Evolutionary conservation across 2,888 invertebrate genomes (phyloP).

Genomic region (Melieria crassipennis): DNA sequence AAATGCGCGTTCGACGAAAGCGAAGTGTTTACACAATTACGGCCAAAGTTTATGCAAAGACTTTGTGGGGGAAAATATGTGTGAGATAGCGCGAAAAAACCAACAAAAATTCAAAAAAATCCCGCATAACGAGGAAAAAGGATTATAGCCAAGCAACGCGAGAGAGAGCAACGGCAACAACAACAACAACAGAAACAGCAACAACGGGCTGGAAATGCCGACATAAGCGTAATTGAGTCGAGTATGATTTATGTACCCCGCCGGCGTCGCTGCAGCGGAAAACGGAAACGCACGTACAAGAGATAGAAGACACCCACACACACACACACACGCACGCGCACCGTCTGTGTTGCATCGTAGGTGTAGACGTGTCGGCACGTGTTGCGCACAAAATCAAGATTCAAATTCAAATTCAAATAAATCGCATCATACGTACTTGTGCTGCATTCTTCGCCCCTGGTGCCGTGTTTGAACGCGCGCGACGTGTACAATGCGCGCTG

Average conservation of each 20-base stretch:
- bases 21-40: conserved; percentile 17
- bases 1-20: background rate
- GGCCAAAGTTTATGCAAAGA: background rate
- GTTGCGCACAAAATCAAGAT: conserved; percentile 22
- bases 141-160: conserved; percentile 14
- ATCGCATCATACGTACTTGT: conserved; percentile 18
- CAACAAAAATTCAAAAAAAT: background rate
- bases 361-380: conserved; percentile 10
- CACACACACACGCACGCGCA: background rate
- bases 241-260: conserved; percentile 22
- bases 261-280: conserved; percentile 16
- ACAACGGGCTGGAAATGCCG: background rate
- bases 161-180: background rate
- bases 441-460: no score
- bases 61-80: no score
- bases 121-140: conserved; percentile 5
- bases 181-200: background rate
- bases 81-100: no score
- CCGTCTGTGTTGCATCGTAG: no score
- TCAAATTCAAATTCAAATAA: conserved; percentile 29
- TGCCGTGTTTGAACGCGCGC: background rate
- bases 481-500: background rate
- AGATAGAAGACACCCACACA: conserved; percentile 6
- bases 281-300: conserved; percentile 5
- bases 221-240: conserved; percentile 28